Evolutionary conservation across 2,888 invertebrate genomes (phyloP), one percentile per base, ranked within the genome.

Genomic region (Athalia rosae): DNA sequence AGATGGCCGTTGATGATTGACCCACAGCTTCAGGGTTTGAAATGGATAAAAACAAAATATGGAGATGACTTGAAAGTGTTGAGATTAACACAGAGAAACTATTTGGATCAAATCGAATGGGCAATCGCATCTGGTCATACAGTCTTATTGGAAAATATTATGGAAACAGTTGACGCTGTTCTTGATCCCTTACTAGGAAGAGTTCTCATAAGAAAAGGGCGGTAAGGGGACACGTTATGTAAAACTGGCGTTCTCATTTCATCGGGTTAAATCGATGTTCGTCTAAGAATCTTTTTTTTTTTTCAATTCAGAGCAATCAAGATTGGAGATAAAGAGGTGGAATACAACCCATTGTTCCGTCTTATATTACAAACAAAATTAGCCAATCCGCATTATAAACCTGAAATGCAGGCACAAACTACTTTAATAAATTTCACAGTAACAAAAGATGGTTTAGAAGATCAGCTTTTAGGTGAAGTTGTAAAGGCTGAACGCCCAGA

Each of bases 1-100:
- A 92, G 98, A 45, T 98, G 98, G 97, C 98, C 98, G 0, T 91
- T 98, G 15, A 97, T 98, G 94, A 98, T 98, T 82, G 98, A 98
- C 91, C 98, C 98, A 0, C 98, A 98, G 89, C 85, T 94, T 92
- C 97, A 97, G 92, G 97, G 97, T 15, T 93, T 98, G 76, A 98
- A 98, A 90, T 98, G 98, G 98, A 97, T 99, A 80, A 98, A 97
- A 90, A 94, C 92, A n/a, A 95, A 93, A 85, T 98, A 95, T 89
- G 95, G 95, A 0, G 93, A 93, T 0, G 89, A 92, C 0, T 90
- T 98, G 63, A 93, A 94, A 73, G 93, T 96, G 4, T 91, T 97
- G 9, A 93, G 97, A 50, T 91, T 97, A 53, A 95, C 95, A 0
- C 95, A 95, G 87, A 94, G 94, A 80, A 95, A 94, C 84, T 98